Base-by-base conservation (phyloP, 1,140 invertebrate species). In the Drosophila yakuba region DNA sequence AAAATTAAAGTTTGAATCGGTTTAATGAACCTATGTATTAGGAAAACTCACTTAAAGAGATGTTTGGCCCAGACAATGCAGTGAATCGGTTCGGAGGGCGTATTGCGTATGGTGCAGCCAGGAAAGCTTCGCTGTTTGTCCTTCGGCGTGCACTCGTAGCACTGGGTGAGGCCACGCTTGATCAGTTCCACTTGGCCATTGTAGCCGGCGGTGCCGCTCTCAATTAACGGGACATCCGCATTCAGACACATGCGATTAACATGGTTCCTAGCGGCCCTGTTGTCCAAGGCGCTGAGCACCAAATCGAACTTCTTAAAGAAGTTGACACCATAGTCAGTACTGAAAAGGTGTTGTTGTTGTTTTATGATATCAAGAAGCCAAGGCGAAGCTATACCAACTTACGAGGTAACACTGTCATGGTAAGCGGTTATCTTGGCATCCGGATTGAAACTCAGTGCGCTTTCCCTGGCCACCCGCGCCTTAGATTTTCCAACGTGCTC, bases 31-130 rank as follows among this genome's bases (percentile, higher is more conserved):
- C 20, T 1, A 20, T 20, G 20, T 20, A 32, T 10, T 32, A 2
- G 28, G 7, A n/a, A 28, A n/a, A 93, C 95, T 94, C 94, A 98
- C 97, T 99, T 99, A 92, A 99, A 99, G 14, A 99, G 94, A 95
- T 99, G 98, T 93, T 99, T 99, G 0, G 98, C 97, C 99, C 99
- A 99, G 3, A 99, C 98, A 83, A 99, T 98, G 92, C 99, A 99
- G 93, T 99, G 99, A 80, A 99, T 99, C 0, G 98, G 97, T 92
- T 99, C 98, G 12, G 98, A 99, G n/a, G 99, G 99, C 5, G 99
- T 99, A 91, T 99, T 99, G 50, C 99, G 94, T 78, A 99, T 99
- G 0, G 99, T 99, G 93, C 99, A 99, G 2, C 98, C 98, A 2
- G 99, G 98, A 93, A 96, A 99, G 11, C 97, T 97, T 93, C 98